Conservation (phyloP, 2,797 vertebrate species). For the Sus cebifrons region DNA sequence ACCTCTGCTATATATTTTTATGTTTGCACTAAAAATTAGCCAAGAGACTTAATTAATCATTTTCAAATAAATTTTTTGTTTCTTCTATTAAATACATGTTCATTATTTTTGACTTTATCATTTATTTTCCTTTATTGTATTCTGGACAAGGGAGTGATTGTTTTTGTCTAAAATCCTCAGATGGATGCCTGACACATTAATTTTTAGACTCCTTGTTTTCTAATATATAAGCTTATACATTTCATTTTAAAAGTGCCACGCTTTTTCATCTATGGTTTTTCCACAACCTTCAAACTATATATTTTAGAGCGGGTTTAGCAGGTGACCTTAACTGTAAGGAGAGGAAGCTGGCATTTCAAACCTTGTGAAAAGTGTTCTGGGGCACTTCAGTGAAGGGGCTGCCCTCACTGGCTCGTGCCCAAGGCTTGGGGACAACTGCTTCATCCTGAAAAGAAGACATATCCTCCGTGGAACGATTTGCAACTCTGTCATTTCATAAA, state of each 20-base stretch:
- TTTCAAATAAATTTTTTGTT: neutral
- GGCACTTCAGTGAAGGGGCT: neutral
- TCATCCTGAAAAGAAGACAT: neutral
- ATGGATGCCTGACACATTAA: too few relatives aligned
- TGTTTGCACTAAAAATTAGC: neutral
- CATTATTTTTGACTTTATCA: neutral
- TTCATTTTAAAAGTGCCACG: neutral
- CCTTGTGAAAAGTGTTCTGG: neutral
- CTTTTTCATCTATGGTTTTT: neutral
- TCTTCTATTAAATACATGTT: neutral
- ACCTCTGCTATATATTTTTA: neutral
- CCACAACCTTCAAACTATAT: neutral
- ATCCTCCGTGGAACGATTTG: neutral
- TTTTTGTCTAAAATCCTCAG: too few relatives aligned
- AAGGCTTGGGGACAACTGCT: neutral
- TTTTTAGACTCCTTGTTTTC: neutral
- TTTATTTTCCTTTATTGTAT: neutral
- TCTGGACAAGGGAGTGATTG: neutral
- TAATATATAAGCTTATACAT: too few relatives aligned
- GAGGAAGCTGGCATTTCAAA: neutral
- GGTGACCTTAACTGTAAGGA: neutral
- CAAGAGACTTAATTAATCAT: neutral
- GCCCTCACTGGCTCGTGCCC: neutral
- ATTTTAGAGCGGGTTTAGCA: neutral
- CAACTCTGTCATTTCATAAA: neutral